These are phyloP conservation scores for Microctenopoma steveboyesi DNA, from an alignment of 2,797 vertebrate species.

Conservation along the genomic window DNA sequence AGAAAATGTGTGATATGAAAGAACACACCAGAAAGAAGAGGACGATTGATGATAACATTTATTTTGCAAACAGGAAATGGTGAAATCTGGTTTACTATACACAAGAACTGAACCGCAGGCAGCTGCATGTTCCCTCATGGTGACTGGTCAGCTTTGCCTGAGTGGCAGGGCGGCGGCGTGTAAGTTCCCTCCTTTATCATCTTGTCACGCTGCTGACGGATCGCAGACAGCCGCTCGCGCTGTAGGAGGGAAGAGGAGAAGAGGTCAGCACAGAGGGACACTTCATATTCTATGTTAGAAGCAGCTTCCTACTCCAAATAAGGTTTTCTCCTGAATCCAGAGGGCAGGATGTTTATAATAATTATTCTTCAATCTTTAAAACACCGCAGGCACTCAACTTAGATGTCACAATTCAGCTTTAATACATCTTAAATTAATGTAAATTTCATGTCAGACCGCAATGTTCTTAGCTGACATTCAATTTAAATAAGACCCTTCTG, in stretches of 20 bases:
- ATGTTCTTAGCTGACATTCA: neutral
- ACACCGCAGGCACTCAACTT: neutral
- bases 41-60: constrained; percentile 61
- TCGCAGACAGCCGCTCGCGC: constrained; percentile 74
- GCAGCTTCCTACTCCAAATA: neutral
- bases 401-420: neutral
- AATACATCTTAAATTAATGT: neutral
- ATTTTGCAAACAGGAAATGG: constrained; percentile 71
- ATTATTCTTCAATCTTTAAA: neutral
- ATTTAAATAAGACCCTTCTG: too few relatives aligned
- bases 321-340: too few relatives aligned
- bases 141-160: constrained; percentile 64
- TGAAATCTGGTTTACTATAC: constrained; percentile 62
- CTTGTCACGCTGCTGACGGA: constrained; percentile 86
- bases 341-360: neutral
- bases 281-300: neutral
- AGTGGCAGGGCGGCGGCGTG: constrained; percentile 81
- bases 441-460: neutral
- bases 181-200: constrained; percentile 91
- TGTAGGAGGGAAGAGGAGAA: constrained; percentile 59
- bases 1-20: neutral
- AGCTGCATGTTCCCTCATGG: constrained; percentile 68
- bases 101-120: constrained; percentile 27
- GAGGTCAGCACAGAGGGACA: neutral
- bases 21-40: neutral